Conservation (phyloP, 64 coral and sea anemone genomes). For the Stichodactyla helianthus region DNA sequence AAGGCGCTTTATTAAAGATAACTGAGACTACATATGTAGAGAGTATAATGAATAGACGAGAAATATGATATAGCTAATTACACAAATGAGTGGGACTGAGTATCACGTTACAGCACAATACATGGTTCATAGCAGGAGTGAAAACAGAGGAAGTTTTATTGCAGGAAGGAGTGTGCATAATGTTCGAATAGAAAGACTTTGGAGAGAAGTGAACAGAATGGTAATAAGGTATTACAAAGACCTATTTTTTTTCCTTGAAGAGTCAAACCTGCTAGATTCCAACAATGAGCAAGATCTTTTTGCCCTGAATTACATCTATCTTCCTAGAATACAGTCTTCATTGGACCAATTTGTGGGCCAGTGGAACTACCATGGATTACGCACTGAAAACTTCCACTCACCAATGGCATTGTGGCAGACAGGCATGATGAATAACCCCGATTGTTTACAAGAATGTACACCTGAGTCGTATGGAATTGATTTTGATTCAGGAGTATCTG, state of each 20-base stretch:
- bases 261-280: slow-evolving; percentile 40
- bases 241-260: slow-evolving; percentile 36
- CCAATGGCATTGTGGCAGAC: slow-evolving; percentile 61
- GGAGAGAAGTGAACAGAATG: slow-evolving; percentile 23
- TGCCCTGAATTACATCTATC: slow-evolving; percentile 44
- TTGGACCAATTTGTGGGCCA: slow-evolving; percentile 39
- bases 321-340: slow-evolving; percentile 50
- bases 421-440: slow-evolving; percentile 20
- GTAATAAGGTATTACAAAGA: slow-evolving; percentile 33
- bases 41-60: too few species aligned
- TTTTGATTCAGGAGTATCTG: slow-evolving; percentile 16
- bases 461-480: not conserved
- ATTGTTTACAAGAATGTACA: slow-evolving; percentile 18
- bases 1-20: too few species aligned
- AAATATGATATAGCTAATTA: too few species aligned
- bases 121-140: not conserved
- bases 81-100: too few species aligned
- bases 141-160: slow-evolving; percentile 39
- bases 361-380: slow-evolving; percentile 67
- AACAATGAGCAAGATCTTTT: slow-evolving; percentile 39
- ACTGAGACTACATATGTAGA: too few species aligned
- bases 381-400: slow-evolving; percentile 39
- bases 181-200: not conserved
- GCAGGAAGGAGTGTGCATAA: slow-evolving; percentile 10
- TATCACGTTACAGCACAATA: too few species aligned